Evolutionary conservation across 2,888 invertebrate genomes (phyloP).

Genomic region (Sinhomidia bicolor): DNA sequence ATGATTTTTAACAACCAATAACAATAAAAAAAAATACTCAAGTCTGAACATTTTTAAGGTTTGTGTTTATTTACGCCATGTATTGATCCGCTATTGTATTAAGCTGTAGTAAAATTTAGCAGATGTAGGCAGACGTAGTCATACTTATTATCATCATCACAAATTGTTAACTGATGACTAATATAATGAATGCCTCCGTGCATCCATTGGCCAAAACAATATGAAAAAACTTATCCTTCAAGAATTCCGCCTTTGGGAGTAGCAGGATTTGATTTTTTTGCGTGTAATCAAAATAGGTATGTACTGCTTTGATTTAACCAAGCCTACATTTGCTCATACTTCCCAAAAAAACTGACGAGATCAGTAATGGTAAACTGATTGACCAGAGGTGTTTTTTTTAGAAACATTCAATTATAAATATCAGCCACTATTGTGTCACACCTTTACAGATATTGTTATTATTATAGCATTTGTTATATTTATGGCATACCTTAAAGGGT

Average conservation of each 20-base stretch:
- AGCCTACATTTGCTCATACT: conserved; percentile 34
- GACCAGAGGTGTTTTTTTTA: neutral
- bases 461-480: neutral
- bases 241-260: conserved; percentile 67
- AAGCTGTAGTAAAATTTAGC: too few species aligned
- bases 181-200: too few species aligned
- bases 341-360: neutral
- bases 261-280: conserved; percentile 53
- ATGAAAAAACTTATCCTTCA: conserved; percentile 10
- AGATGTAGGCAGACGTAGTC: too few species aligned
- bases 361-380: neutral
- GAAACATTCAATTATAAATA: conserved; percentile 25
- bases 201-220: neutral
- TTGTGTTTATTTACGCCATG: too few species aligned
- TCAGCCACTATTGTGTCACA: conserved; percentile 56
- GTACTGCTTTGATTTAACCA: conserved; percentile 11
- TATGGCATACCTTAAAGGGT: neutral
- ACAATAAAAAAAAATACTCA: too few species aligned
- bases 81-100: too few species aligned
- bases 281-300: conserved; percentile 3
- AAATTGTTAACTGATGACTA: neutral
- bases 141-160: too few species aligned
- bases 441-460: conserved; percentile 14
- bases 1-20: too few species aligned
- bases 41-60: too few species aligned